Evolutionary conservation across 37 sponge, comb jelly and placozoan species (phyloP).

Genomic region (Spongilla lacustris): DNA sequence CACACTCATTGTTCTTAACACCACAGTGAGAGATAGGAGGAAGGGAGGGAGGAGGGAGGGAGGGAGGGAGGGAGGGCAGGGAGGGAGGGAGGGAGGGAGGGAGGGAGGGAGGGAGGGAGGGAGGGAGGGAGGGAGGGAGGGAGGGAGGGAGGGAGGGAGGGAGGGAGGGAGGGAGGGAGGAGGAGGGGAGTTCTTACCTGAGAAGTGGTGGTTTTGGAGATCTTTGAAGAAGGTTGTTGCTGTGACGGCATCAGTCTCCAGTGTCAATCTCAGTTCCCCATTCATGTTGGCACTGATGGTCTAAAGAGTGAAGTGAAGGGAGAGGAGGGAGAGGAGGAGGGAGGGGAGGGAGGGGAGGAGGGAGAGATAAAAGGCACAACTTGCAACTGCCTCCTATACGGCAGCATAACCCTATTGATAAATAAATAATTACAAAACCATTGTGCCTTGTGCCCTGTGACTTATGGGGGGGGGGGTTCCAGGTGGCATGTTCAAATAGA

Average conservation of each 20-base stretch:
- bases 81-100: not conserved
- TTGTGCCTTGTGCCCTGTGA: too few species aligned
- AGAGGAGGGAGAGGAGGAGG: constrained; percentile 16
- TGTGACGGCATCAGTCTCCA: constrained; percentile 82
- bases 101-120: not conserved
- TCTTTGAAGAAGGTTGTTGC: constrained; percentile 85
- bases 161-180: not conserved
- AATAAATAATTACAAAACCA: too few species aligned
- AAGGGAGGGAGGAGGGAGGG: not conserved
- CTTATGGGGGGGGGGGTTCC: too few species aligned
- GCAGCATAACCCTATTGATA: too few species aligned
- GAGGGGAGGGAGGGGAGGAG: constrained; percentile 7
- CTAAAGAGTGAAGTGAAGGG: constrained; percentile 20
- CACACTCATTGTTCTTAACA: too few species aligned
- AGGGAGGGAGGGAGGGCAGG: not conserved
- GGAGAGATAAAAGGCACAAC: too few species aligned
- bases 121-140: not conserved
- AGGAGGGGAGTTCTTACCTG: constrained; percentile 7
- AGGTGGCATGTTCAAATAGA: too few species aligned
- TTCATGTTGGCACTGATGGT: constrained; percentile 77
- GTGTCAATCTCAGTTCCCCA: constrained; percentile 74
- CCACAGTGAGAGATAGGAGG: not conserved
- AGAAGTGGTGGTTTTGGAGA: constrained; percentile 77
- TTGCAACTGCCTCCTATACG: too few species aligned
- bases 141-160: not conserved